phyloP scores from a whole-genome alignment of 2,113 vertebrate species.

The Petromus typicus region DNA sequence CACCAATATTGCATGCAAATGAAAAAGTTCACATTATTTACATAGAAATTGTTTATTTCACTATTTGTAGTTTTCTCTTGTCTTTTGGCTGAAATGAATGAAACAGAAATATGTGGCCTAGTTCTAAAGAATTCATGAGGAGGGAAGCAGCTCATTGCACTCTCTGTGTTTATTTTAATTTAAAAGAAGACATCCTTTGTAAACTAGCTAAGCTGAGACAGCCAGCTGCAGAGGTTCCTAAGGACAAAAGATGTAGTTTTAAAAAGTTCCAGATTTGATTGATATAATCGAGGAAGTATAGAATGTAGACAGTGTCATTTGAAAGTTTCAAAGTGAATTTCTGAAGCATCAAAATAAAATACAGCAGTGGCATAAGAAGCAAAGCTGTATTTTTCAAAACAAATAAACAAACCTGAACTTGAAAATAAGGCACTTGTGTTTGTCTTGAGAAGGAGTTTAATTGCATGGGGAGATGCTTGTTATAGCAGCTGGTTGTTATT shows the following conservation, averaged over 20 bases:
- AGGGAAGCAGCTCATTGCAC: background rate
- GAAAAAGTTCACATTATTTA: background rate
- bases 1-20: background rate
- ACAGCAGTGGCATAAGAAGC: background rate
- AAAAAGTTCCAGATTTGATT: conserved; percentile 28
- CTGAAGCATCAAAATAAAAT: conserved; percentile 55
- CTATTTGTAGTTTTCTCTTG: background rate
- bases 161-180: conserved; percentile 7
- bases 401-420: conserved; percentile 61
- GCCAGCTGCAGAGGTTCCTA: conserved; percentile 42
- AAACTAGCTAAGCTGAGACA: conserved; percentile 12
- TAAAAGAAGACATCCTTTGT: conserved; percentile 27
- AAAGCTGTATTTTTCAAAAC: conserved; percentile 54
- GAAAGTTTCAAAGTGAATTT: conserved; percentile 50
- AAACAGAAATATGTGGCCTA: conserved; percentile 1
- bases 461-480: background rate
- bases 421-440: conserved; percentile 53
- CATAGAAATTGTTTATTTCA: background rate
- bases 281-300: conserved; percentile 30
- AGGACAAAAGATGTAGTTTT: background rate
- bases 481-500: conserved; percentile 41
- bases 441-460: conserved; percentile 28
- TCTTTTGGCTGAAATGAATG: background rate
- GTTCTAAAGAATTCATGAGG: background rate
- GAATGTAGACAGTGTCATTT: conserved; percentile 22